Percentiles rank a stretch among this genome's conserved stretches.
These are phyloP conservation scores for Melinopterus prodromus DNA, from an alignment of 2,888 invertebrate genomes.

Conservation along the genomic window DNA sequence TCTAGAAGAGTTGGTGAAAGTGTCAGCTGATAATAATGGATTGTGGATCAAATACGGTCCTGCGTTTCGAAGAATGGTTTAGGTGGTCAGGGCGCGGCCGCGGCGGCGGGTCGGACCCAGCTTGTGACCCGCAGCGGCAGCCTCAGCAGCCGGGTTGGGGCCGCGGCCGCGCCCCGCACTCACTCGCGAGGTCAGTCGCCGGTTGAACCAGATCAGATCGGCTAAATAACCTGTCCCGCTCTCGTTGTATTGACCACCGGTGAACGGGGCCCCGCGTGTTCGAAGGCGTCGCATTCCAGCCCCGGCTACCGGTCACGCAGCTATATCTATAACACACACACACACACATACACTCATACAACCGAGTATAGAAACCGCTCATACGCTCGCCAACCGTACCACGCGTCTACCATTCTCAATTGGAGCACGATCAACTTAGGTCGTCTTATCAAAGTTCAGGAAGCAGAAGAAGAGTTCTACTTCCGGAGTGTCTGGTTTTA, in stretches of 20 bases:
- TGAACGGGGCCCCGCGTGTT: slow-evolving; percentile 19
- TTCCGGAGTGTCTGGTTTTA: too few relatives aligned
- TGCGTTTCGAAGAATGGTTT: slow-evolving; percentile 43
- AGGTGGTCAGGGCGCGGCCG: slow-evolving; percentile 58
- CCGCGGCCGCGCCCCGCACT: slow-evolving; percentile 47
- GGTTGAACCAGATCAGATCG: slow-evolving; percentile 47
- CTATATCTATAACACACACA: not conserved
- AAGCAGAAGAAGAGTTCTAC: too few relatives aligned
- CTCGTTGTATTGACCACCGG: slow-evolving; percentile 33
- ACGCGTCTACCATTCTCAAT: not conserved
- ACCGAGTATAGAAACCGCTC: not conserved
- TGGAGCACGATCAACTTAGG: not conserved
- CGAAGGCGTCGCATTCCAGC: slow-evolving; percentile 30
- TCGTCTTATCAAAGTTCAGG: not conserved
- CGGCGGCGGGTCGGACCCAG: not conserved
- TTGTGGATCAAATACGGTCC: not conserved
- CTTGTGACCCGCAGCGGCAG: slow-evolving; percentile 55
- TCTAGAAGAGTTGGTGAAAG: too few relatives aligned
- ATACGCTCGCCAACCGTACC: not conserved
- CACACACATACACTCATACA: not conserved
- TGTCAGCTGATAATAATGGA: not conserved
- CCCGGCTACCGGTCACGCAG: slow-evolving; percentile 34
- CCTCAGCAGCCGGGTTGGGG: not conserved
- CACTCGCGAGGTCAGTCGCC: slow-evolving; percentile 48
- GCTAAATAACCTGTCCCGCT: slow-evolving; percentile 39